Conservation (phyloP, 1,140 invertebrate species). For the Drosophila parvula region DNA sequence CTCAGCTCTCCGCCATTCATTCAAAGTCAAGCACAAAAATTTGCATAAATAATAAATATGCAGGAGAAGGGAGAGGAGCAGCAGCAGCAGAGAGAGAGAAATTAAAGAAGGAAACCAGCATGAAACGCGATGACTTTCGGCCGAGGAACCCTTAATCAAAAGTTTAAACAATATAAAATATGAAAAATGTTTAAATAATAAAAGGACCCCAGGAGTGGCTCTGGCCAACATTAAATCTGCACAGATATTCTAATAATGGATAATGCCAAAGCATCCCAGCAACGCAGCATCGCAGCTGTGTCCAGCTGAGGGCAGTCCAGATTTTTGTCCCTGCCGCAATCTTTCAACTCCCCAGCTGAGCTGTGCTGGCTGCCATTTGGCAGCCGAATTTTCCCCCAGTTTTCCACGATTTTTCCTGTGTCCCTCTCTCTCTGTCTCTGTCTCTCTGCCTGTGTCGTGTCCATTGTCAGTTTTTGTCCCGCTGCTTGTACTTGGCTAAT, state of each 20-base stretch:
- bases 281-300: no score
- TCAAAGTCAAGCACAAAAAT: conserved; percentile 59
- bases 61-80: not conserved
- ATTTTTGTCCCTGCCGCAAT: conserved; percentile 25
- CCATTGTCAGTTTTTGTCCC: conserved; percentile 35
- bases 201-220: conserved; percentile 7
- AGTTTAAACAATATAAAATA: conserved; percentile 79
- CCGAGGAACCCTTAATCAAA: conserved; percentile 73
- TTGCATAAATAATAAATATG: conserved; percentile 78
- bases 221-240: conserved; percentile 17
- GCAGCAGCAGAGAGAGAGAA: not conserved
- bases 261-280: no score
- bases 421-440: not conserved
- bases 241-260: conserved; percentile 67
- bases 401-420: conserved; percentile 13
- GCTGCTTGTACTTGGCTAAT: conserved; percentile 56
- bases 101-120: conserved; percentile 39
- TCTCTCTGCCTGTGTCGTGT: not conserved
- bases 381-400: conserved; percentile 20
- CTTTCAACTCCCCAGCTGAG: conserved; percentile 18
- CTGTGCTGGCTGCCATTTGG: conserved; percentile 15
- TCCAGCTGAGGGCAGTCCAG: not conserved
- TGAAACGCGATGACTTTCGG: conserved; percentile 24
- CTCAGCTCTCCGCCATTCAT: conserved; percentile 45
- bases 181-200: conserved; percentile 59